phyloP scores from a whole-genome alignment of 1,140 invertebrate species.

The Patella vulgata region DNA sequence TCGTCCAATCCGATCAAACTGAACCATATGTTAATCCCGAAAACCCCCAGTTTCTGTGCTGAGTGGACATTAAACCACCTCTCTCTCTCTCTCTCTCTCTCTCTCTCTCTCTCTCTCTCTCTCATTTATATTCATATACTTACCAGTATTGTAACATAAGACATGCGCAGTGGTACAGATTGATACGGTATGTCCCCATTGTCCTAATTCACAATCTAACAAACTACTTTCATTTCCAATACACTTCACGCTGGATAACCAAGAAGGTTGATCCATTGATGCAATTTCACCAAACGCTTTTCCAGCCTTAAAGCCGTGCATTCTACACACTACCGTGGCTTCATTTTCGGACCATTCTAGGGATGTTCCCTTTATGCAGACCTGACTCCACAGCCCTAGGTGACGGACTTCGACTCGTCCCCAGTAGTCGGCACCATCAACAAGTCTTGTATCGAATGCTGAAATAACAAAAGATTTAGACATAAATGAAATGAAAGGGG shows the following conservation, averaged over 20 bases:
- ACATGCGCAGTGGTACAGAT: slow-evolving; percentile 52
- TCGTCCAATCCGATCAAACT: too few relatives aligned
- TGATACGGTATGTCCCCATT: too few relatives aligned
- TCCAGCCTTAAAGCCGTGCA: slow-evolving; percentile 35
- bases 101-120: too few relatives aligned
- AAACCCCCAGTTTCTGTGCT: too few relatives aligned
- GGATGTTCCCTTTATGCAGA: slow-evolving; percentile 71
- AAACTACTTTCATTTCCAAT: slow-evolving; percentile 29
- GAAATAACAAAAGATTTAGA: slow-evolving; percentile 19
- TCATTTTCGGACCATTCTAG: slow-evolving; percentile 77
- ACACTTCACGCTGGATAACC: slow-evolving; percentile 41
- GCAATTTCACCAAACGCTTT: slow-evolving; percentile 30
- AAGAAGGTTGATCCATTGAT: slow-evolving; percentile 14
- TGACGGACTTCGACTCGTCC: slow-evolving; percentile 78
- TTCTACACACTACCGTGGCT: slow-evolving; percentile 66
- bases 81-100: too few relatives aligned
- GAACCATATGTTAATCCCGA: too few relatives aligned
- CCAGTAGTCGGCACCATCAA: slow-evolving; percentile 71
- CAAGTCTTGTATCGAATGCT: slow-evolving; percentile 69
- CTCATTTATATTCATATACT: too few relatives aligned
- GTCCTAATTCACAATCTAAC: slow-evolving; percentile 34
- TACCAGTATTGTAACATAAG: slow-evolving; percentile 45
- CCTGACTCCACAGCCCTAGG: slow-evolving; percentile 79
- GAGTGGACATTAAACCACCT: too few relatives aligned
- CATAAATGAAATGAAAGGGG: background rate